These are phyloP conservation scores for Peucedramus taeniatus DNA, from an alignment of 2,113 vertebrate species.

Conservation along the genomic window DNA sequence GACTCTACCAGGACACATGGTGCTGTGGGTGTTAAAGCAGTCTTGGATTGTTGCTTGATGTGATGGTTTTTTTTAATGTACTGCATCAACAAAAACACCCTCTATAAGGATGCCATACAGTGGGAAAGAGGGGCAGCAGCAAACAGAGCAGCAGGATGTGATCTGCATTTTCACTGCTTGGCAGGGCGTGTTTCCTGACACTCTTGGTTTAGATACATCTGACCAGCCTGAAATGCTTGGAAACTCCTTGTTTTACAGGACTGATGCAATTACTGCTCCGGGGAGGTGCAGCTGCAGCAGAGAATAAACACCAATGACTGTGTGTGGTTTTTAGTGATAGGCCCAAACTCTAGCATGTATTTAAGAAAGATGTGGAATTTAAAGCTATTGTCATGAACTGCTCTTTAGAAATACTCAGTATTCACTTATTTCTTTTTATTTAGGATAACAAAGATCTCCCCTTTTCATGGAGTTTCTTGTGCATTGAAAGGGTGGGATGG, in stretches of 20 bases:
- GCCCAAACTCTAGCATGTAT: not conserved
- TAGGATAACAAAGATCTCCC: not conserved
- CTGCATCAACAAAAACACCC: not conserved
- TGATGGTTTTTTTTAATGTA: not conserved
- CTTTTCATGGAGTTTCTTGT: not conserved
- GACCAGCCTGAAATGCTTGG: not conserved
- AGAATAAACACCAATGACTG: not conserved
- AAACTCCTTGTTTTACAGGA: not conserved
- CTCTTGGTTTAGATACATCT: not conserved
- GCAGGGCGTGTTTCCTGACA: not conserved
- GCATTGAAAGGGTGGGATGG: not conserved
- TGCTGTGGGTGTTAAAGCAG: conserved; percentile 47
- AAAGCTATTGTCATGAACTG: not conserved
- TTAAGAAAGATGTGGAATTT: not conserved
- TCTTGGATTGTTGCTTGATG: conserved; percentile 5
- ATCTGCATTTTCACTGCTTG: not conserved
- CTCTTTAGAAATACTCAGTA: not conserved
- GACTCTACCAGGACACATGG: conserved; percentile 30
- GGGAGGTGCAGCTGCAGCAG: not conserved
- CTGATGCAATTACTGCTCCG: not conserved
- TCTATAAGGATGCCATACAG: not conserved
- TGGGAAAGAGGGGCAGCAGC: not conserved
- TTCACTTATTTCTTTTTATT: not conserved
- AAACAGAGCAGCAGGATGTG: not conserved
- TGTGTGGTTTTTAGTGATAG: not conserved